Percentiles rank a stretch among this genome's conserved stretches.
Evolutionary conservation across 2,113 vertebrate species (phyloP).

Genomic region (Sarotherodon lohbergeri): DNA sequence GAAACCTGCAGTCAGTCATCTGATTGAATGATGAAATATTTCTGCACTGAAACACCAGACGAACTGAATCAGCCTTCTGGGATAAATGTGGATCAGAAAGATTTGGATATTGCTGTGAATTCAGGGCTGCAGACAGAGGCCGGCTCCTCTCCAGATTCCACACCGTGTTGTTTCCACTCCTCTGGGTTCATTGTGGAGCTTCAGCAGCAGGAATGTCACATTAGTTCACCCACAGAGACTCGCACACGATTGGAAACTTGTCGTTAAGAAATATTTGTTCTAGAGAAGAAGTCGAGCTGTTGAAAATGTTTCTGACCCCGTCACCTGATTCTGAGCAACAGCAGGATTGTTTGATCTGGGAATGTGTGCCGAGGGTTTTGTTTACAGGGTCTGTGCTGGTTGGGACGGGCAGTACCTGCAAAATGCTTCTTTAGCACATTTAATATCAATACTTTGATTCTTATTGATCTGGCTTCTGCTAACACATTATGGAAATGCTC

Average conservation of each 20-base stretch:
- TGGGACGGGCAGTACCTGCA: fast-evolving
- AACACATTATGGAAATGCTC: neutral
- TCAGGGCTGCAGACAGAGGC: neutral
- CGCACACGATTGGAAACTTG: constrained; percentile 10
- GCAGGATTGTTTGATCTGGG: neutral
- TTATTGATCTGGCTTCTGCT: neutral
- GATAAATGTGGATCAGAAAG: neutral
- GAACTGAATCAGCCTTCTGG: neutral
- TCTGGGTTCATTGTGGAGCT: constrained; percentile 13
- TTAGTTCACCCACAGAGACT: neutral
- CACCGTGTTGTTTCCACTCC: neutral
- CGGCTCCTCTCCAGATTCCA: neutral
- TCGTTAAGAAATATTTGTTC: neutral
- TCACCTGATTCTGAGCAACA: neutral
- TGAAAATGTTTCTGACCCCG: neutral
- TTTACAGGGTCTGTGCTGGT: neutral
- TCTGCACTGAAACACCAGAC: fast-evolving
- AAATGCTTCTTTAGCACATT: fast-evolving
- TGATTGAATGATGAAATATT: fast-evolving
- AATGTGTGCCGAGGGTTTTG: fast-evolving
- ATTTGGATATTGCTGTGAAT: neutral
- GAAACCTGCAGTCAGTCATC: neutral
- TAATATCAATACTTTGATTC: neutral
- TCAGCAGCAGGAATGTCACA: neutral
- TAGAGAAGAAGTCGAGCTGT: neutral